These are phyloP conservation scores for Drosophila nasuta DNA, from an alignment of 1,140 invertebrate genomes.

Conservation along the genomic window DNA sequence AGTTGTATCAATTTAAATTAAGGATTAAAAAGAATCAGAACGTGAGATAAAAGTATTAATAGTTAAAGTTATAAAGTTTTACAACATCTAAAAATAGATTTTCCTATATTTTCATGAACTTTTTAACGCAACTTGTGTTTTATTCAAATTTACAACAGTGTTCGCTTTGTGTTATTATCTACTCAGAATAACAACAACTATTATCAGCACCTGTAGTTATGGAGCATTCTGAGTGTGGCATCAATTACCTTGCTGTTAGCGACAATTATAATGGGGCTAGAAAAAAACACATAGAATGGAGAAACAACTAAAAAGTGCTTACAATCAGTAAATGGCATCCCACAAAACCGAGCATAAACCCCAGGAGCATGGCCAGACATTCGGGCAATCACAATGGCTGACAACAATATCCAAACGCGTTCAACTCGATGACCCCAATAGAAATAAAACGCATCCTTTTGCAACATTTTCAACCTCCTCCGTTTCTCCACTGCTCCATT, in stretches of 20 bases:
- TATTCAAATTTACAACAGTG: neutral
- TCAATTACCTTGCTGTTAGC: conserved; percentile 41
- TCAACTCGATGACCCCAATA: conserved; percentile 78
- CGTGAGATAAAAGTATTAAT: neutral
- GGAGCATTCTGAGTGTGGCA: conserved; percentile 26
- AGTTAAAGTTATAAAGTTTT: neutral
- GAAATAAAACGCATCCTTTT: conserved; percentile 79
- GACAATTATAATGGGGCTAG: conserved; percentile 39
- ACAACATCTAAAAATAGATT: neutral
- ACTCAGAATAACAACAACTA: conserved; percentile 6
- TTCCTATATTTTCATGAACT: conserved; percentile 3
- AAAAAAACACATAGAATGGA: neutral
- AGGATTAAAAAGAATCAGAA: too few relatives aligned
- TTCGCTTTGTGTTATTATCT: conserved; percentile 1
- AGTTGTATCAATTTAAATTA: too few relatives aligned
- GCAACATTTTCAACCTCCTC: conserved; percentile 44
- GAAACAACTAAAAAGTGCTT: conserved; percentile 18
- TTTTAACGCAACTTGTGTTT: conserved; percentile 1
- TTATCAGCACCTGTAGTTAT: conserved; percentile 38
- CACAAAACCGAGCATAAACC: conserved; percentile 29
- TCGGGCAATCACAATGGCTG: conserved; percentile 58
- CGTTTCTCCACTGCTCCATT: conserved; percentile 24
- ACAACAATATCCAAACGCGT: conserved; percentile 68
- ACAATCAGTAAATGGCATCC: conserved; percentile 15
- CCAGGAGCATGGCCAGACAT: neutral